Conservation (phyloP, 1,140 invertebrate species). For the Heliothis subflexa region DNA sequence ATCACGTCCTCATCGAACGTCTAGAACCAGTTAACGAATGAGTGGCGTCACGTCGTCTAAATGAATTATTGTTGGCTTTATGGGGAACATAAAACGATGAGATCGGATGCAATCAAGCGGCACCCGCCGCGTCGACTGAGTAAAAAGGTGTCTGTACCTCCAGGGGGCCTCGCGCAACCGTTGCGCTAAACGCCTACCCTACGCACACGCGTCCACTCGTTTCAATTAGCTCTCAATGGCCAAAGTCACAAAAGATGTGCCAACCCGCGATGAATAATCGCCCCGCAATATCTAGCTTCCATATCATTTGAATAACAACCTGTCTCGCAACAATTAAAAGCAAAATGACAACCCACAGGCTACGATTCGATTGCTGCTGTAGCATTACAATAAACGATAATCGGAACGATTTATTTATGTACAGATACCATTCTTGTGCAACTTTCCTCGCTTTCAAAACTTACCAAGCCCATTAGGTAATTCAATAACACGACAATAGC, state of each 20-base stretch:
- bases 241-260: constrained; percentile 68
- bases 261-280: constrained; percentile 48
- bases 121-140: constrained; percentile 79
- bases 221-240: constrained; percentile 83
- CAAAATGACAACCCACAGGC: constrained; percentile 13
- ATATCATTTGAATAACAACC: constrained; percentile 42
- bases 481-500: constrained; percentile 54
- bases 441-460: constrained; percentile 38
- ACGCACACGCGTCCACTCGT: constrained; percentile 74
- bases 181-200: constrained; percentile 76
- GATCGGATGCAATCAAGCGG: constrained; percentile 84
- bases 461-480: constrained; percentile 53
- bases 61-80: constrained; percentile 86
- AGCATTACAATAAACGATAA: constrained; percentile 37
- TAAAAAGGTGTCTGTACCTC: constrained; percentile 80
- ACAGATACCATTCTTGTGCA: constrained; percentile 41
- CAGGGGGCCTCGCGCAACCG: constrained; percentile 74
- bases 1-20: constrained; percentile 71
- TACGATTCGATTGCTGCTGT: constrained; percentile 9
- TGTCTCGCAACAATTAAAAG: constrained; percentile 33
- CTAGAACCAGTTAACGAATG: constrained; percentile 80
- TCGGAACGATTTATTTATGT: constrained; percentile 41
- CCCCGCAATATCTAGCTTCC: constrained; percentile 26
- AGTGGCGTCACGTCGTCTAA: constrained; percentile 85
- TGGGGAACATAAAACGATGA: constrained; percentile 84